phyloP scores from a whole-genome alignment of 2,113 vertebrate genomes.

The Drymodes brunneopygia region DNA sequence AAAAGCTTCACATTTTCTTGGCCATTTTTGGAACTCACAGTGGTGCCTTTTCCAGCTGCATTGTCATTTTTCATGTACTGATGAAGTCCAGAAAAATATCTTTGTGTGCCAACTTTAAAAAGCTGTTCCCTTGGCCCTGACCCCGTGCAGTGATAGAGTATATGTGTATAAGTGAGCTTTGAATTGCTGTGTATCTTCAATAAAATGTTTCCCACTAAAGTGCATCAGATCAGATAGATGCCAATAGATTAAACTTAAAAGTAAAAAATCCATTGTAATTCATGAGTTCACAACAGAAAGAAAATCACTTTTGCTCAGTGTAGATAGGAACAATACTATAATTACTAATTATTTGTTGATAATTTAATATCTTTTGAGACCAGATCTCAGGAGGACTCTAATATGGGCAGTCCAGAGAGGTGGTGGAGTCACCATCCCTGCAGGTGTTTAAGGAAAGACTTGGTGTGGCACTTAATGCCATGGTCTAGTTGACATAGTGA shows the following conservation, averaged over 20 bases:
- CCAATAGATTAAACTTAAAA: not conserved
- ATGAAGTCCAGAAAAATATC: not conserved
- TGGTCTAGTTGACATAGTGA: not conserved
- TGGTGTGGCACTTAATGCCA: not conserved
- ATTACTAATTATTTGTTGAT: not conserved
- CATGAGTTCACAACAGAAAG: not conserved
- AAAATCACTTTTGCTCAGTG: not conserved
- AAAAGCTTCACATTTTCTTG: not conserved
- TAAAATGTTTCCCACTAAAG: not conserved
- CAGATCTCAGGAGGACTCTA: not conserved
- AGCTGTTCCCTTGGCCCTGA: not conserved
- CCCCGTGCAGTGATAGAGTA: not conserved
- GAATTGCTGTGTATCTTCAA: not conserved
- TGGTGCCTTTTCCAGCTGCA: not conserved
- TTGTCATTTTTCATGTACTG: not conserved
- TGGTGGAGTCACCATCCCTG: too few species aligned
- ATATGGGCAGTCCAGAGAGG: too few species aligned
- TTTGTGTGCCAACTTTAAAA: not conserved
- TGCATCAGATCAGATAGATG: not conserved
- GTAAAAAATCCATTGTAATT: not conserved
- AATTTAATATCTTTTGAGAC: not conserved
- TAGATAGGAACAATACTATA: not conserved
- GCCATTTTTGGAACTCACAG: not conserved
- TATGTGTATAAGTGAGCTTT: not conserved
- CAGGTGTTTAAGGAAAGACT: not conserved